Evolutionary conservation across 2,113 vertebrate species (phyloP).

Genomic region (Plectropomus leopardus): DNA sequence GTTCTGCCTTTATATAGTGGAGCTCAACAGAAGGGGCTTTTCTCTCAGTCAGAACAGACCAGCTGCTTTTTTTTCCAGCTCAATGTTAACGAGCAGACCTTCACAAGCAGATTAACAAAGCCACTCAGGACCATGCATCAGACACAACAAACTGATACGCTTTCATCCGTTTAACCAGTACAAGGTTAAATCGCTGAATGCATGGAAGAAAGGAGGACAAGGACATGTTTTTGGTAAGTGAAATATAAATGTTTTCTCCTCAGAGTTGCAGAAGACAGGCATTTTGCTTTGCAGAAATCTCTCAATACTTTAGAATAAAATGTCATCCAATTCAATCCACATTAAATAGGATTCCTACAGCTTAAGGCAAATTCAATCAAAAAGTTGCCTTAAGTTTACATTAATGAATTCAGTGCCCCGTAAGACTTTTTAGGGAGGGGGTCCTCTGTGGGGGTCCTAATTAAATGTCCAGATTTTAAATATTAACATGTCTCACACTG

Average conservation of each 20-base stretch:
- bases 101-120: conserved; percentile 42
- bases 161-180: neutral
- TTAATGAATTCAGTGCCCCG: too few relatives aligned
- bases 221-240: neutral
- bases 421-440: too few relatives aligned
- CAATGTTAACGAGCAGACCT: conserved; percentile 11
- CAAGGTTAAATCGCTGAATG: neutral
- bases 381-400: too few relatives aligned
- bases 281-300: too few relatives aligned
- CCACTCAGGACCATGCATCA: neutral
- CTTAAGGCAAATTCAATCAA: too few relatives aligned
- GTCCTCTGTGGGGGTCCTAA: too few relatives aligned
- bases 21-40: conserved; percentile 25
- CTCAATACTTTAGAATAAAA: too few relatives aligned
- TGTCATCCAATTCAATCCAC: neutral
- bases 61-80: neutral
- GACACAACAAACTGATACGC: conserved; percentile 5
- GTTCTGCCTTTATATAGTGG: conserved; percentile 64
- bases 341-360: too few relatives aligned
- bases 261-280: neutral
- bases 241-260: neutral
- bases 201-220: neutral
- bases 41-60: neutral
- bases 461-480: too few relatives aligned
- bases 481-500: too few relatives aligned